Evolutionary conservation across 2,113 vertebrate genomes (phyloP).

Genomic region (Mobula hypostoma): DNA sequence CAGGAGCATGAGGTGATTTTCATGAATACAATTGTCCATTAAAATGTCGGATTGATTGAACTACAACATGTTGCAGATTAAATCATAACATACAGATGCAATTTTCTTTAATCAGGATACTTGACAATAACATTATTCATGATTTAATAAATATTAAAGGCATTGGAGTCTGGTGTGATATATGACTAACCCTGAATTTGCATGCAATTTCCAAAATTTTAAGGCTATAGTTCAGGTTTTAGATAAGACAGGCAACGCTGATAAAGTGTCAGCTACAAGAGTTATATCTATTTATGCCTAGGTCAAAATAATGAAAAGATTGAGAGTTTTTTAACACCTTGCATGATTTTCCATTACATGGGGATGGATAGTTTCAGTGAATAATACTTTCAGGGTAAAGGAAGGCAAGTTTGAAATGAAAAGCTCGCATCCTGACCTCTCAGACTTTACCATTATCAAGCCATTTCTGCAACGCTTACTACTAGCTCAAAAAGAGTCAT

Average conservation of each 20-base stretch:
- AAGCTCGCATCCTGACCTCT: neutral
- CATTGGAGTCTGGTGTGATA: neutral
- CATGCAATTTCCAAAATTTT: slow-evolving; percentile 25
- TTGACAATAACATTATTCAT: slow-evolving; percentile 32
- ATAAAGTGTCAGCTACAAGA: neutral
- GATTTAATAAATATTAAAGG: slow-evolving; percentile 35
- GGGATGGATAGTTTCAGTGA: neutral
- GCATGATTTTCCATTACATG: neutral
- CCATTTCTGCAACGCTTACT: neutral
- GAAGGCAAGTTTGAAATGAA: neutral
- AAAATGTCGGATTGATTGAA: slow-evolving; percentile 28
- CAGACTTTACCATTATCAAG: neutral
- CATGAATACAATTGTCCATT: slow-evolving; percentile 16
- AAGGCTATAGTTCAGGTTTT: neutral
- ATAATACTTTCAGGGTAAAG: neutral
- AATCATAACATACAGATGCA: slow-evolving; percentile 32
- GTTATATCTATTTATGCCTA: neutral
- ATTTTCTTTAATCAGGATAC: slow-evolving; percentile 32
- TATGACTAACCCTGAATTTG: slow-evolving; percentile 4
- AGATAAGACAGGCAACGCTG: slow-evolving; percentile 11
- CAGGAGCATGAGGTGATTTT: neutral
- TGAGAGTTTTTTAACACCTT: neutral
- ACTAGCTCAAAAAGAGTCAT: neutral
- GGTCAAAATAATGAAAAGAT: neutral
- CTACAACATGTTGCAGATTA: slow-evolving; percentile 20